phyloP scores from a whole-genome alignment of 2,797 vertebrate species.

The Acanthornis magna region DNA sequence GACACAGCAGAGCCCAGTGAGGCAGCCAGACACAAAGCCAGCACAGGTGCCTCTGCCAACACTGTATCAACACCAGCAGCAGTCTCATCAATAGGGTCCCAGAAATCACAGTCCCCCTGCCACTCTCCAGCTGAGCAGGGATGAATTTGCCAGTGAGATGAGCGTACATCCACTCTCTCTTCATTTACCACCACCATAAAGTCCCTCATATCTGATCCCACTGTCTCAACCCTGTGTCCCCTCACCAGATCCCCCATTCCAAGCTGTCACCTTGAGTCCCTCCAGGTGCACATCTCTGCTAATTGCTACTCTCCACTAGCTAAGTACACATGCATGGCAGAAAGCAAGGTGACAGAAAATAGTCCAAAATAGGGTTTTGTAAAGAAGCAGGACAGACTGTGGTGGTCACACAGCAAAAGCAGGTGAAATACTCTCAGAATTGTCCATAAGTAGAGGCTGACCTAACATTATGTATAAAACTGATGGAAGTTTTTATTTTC shows the following conservation, averaged over 20 bases:
- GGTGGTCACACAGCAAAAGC: not conserved
- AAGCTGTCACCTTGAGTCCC: not conserved
- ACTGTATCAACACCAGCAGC: rapidly evolving
- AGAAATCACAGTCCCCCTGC: not conserved
- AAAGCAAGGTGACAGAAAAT: not conserved
- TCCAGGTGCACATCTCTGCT: not conserved
- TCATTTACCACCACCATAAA: not conserved
- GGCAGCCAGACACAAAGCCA: not conserved
- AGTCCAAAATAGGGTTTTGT: not conserved
- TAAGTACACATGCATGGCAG: not conserved
- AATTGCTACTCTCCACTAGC: not conserved
- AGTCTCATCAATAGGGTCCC: rapidly evolving
- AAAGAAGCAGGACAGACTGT: not conserved
- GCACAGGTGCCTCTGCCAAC: not conserved
- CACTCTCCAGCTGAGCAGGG: not conserved
- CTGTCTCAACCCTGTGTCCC: too few species aligned
- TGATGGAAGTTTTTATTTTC: not conserved
- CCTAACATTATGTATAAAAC: not conserved
- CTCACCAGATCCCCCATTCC: not conserved
- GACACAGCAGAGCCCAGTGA: not conserved
- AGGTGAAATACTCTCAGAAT: not conserved
- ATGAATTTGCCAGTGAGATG: not conserved
- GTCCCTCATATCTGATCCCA: not conserved
- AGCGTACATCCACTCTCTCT: not conserved
- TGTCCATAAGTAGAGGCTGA: not conserved